Evolutionary conservation across 92 coral and sea anemone species (phyloP), one percentile per base, ranked within the genome.

Genomic region (Hydrozoanthus gracilis): DNA sequence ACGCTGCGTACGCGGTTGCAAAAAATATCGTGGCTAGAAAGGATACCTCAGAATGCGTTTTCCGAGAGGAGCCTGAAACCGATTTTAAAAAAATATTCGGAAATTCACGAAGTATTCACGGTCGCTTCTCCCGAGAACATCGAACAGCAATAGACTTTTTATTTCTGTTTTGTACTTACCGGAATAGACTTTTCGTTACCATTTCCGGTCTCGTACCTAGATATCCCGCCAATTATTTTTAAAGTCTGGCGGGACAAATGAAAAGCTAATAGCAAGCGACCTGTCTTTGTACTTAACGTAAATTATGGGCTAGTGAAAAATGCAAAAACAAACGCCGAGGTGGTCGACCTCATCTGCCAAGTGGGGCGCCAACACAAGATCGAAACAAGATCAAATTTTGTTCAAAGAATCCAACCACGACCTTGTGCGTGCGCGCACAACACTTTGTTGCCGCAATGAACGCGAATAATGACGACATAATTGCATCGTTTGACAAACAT

Each of bases 171-270:
- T 5, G 7, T 12, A 54, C 7, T 5, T n/a, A 54, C 60, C 12
- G 60, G 73, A 68, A 68, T 39, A 68, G 0, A 68, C 73, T 68
- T 68, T 68, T 68, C 73, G 73, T 68, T 68, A 68, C 73, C 73
- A 68, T 68, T 68, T 68, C 73, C 73, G 73, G 73, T 68, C 73
- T 68, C 49, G 73, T 68, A 68, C 73, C 73, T 68, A 27, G 73
- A 68, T 47, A 45, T 68, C 73, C 50, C 3, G 73, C 48, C 4
- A 68, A 68, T 68, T 20, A 62, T 62, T 62, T 62, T 62, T 62
- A 62, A 62, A 4, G 68, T 68, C 35, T 68, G 48, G 73, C 73
- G 73, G 73, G 49, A 68, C 73, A 47, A 68, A 68, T 68, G 73
- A 68, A 68, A 68, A 68, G n/a, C 35, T 68, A 1, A 47, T 68